Evolutionary conservation across 2,797 vertebrate species (phyloP).

Genomic region (Cossypha heuglini): DNA sequence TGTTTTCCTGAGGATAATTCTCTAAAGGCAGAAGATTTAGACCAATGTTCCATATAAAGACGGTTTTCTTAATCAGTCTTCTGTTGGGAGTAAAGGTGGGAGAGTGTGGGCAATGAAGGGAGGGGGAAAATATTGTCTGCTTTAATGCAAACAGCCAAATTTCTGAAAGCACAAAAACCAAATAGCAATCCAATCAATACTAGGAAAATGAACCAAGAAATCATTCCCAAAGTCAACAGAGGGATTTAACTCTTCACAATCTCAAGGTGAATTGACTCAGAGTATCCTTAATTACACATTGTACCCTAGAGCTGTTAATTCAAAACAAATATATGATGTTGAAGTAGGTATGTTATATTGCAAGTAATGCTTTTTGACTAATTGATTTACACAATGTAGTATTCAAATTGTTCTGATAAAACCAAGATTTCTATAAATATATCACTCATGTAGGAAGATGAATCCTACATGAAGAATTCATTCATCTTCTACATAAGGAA

Average conservation of each 20-base stretch:
- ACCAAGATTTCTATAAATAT: not conserved
- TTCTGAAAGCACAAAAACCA: conserved; percentile 20
- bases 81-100: not conserved
- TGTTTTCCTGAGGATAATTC: conserved; percentile 28
- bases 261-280: not conserved
- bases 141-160: conserved; percentile 4
- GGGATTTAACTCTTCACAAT: not conserved
- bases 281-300: not conserved
- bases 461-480: not conserved
- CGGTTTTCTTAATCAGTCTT: not conserved
- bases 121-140: not conserved
- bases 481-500: too few relatives aligned
- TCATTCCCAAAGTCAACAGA: not conserved
- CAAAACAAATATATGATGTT: not conserved
- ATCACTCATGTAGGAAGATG: not conserved
- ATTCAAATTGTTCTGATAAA: not conserved
- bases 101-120: accelerated
- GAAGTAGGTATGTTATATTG: not conserved
- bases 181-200: not conserved
- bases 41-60: not conserved
- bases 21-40: not conserved
- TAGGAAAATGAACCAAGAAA: conserved; percentile 24
- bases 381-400: not conserved
- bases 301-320: not conserved
- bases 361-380: not conserved